Evolutionary conservation across 1,140 invertebrate genomes (phyloP), one percentile per base, ranked within the genome.

Genomic region (Conus ventricosus): DNA sequence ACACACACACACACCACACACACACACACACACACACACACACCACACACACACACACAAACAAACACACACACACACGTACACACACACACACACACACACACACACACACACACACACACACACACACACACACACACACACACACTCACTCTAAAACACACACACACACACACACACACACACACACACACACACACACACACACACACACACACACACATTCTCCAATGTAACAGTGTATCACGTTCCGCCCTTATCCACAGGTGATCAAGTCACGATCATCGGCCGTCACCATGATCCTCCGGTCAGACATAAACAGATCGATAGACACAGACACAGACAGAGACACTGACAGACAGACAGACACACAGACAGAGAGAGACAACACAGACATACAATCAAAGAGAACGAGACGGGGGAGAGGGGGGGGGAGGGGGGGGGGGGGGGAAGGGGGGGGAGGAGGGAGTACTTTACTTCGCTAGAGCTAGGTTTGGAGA

Each of bases 91-190:
- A 39, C 63, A 71, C 4, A 2, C 63, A 71, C 63, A 71, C 63
- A 71, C 63, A 71, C 63, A 71, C 63, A 71, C 63, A 71, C 63
- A 71, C 63, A 71, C 63, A 71, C 63, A 71, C 63, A 71, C 63
- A 71, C 63, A 71, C 63, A 71, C 63, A 71, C 63, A 71, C 63
- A 71, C 63, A 71, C 63, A 71, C 39, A 39, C 39, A 39, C 39
- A 39, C 39, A 39, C 39, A 39, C 39, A 39, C 39, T 17, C 63
- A 71, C 63, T 2, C 63, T 2, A 1, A 71, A 1, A 71, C 63
- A 71, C 63, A 71, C 63, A 71, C 63, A 71, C 63, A 71, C 63
- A 71, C 63, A 71, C 63, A 71, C 63, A 71, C 63, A 71, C 63
- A 71, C 63, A 71, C 63, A 71, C 63, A 71, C 63, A 71, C 63